Base-by-base conservation (phyloP, 2,888 invertebrate species). In the Neoascia interrupta region DNA sequence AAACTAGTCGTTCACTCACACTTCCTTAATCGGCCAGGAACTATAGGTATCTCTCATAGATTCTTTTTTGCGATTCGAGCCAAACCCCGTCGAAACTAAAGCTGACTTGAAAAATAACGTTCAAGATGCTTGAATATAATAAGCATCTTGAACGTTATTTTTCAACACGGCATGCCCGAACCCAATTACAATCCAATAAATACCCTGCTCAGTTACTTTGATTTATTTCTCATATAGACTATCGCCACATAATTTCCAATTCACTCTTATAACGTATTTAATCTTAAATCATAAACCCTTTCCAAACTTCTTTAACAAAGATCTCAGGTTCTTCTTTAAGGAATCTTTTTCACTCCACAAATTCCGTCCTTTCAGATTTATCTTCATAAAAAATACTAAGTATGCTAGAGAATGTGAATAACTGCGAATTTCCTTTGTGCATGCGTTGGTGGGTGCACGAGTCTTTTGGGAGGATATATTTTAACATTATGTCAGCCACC, bases 401-500 rank as follows among this genome's bases (percentile, higher is more conserved):
- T 63, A 54, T 54, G 63, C 47, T 54, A 72, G 54, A 64, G 72
- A 64, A 72, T 72, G 54, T 72, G 72, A 72, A 63, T 72, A 54
- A 63, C 72, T 72, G 41, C 19, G 39, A 64, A 54, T 45, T 56
- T 64, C 61, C 49, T 54, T 70, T 70, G 63, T 72, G 54, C 31
- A 63, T 41, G 72, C 70, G 18, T 43, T 39, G 39, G 21, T 36
- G 11, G 21, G 21, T 47, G 26, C 5, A 1, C 5, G 23, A 18
- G 8, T 21, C 6, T 8, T 6, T 13, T n/a, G 13, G 16, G 0
- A n/a, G 19, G 39, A 47, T 41, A 56, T 47, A 37, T 60, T 18
- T 23, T 45, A 54, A 36, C 64, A 64, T 64, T 64, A 54, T 36
- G 21, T n/a, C n/a, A n/a, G n/a, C n/a, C n/a, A n/a, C n/a, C n/a